These are phyloP conservation scores for Crotalus viridis DNA, from an alignment of 2,113 vertebrate genomes.

Conservation along the genomic window DNA sequence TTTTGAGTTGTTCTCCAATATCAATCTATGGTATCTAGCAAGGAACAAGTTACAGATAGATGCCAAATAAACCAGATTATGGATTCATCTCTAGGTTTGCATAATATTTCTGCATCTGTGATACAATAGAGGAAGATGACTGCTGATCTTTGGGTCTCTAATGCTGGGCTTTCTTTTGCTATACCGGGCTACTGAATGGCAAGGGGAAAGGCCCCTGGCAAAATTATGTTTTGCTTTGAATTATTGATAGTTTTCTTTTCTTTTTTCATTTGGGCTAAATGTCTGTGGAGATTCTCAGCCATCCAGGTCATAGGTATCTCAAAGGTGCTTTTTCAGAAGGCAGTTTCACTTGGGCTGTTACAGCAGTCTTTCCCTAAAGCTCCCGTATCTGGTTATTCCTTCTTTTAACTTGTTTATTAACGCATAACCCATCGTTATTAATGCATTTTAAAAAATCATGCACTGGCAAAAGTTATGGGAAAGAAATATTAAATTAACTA, in stretches of 20 bases:
- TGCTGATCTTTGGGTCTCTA: not conserved
- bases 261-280: not conserved
- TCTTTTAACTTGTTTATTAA: not conserved
- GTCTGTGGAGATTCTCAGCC: not conserved
- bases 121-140: not conserved
- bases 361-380: not conserved
- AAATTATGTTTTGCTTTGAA: not conserved
- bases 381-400: not conserved
- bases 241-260: not conserved
- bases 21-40: not conserved
- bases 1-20: not conserved
- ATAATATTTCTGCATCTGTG: not conserved
- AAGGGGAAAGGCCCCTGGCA: not conserved
- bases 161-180: not conserved
- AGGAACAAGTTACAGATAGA: not conserved
- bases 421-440: not conserved
- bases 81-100: not conserved
- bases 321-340: not conserved
- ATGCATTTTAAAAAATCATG: not conserved
- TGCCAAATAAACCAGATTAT: not conserved
- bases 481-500: too few relatives aligned
- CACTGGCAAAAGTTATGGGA: too few relatives aligned
- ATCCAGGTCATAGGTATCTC: not conserved
- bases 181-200: not conserved
- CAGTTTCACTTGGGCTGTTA: not conserved